These are phyloP conservation scores for Sericinus montela DNA, from an alignment of 2,888 invertebrate genomes.

Conservation along the genomic window DNA sequence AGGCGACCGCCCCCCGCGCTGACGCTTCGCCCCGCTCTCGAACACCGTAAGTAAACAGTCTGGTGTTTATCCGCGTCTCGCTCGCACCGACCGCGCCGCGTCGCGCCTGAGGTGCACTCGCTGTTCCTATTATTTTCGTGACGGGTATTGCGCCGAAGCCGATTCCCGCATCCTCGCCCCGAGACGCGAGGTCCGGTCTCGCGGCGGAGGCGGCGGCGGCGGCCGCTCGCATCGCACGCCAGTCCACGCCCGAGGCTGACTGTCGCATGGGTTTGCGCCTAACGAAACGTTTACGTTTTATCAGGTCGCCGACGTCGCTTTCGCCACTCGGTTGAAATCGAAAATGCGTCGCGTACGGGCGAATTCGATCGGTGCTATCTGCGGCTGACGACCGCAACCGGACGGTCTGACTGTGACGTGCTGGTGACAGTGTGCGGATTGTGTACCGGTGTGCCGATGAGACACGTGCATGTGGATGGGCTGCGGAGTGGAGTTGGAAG, in stretches of 20 bases:
- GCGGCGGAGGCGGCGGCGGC: conserved; percentile 73
- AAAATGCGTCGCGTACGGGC: conserved; percentile 62
- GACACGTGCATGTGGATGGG: conserved; percentile 75
- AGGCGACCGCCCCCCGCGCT: conserved; percentile 64
- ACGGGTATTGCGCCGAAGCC: conserved; percentile 79
- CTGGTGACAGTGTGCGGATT: conserved; percentile 53
- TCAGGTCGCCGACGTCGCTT: conserved; percentile 35
- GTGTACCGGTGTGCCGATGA: conserved; percentile 68
- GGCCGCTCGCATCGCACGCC: conserved; percentile 68
- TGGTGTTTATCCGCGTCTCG: conserved; percentile 79
- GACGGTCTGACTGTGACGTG: conserved; percentile 42
- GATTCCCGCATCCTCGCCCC: conserved; percentile 79
- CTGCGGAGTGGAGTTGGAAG: conserved; percentile 69
- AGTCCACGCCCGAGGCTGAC: conserved; percentile 73
- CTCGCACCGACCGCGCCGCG: conserved; percentile 76
- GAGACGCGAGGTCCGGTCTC: conserved; percentile 77
- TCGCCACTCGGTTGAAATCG: conserved; percentile 53
- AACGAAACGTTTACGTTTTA: conserved; percentile 53
- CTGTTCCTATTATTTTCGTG: conserved; percentile 80
- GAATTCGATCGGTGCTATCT: conserved; percentile 41
- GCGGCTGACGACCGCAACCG: conserved; percentile 44
- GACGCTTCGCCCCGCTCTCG: conserved; percentile 65
- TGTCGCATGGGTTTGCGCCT: conserved; percentile 70
- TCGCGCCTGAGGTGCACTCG: conserved; percentile 80
- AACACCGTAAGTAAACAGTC: conserved; percentile 79